These are phyloP conservation scores for Pelvicachromis taeniatus DNA, from an alignment of 2,113 vertebrate genomes.

Conservation along the genomic window DNA sequence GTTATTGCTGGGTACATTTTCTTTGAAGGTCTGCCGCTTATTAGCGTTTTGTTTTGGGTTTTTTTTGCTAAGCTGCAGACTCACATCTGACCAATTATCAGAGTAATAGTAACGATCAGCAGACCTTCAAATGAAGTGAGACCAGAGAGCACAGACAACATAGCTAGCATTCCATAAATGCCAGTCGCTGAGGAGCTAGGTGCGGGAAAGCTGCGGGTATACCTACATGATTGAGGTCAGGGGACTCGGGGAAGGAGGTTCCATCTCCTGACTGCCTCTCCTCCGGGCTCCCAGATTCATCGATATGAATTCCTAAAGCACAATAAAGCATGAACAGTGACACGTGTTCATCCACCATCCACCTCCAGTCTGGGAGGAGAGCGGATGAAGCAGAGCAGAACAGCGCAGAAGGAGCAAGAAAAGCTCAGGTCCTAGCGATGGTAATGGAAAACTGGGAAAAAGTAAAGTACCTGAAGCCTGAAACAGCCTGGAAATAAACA, in stretches of 20 bases:
- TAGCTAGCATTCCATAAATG: conserved; percentile 15
- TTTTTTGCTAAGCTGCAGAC: background rate
- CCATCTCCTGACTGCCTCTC: conserved; percentile 96
- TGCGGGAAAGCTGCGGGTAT: conserved; percentile 35
- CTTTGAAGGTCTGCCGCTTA: conserved; percentile 44
- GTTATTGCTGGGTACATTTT: background rate
- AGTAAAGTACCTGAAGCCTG: background rate
- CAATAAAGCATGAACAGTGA: conserved; percentile 60
- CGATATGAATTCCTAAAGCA: conserved; percentile 79
- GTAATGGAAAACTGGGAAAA: conserved; percentile 12
- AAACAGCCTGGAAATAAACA: background rate
- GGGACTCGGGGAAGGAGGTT: conserved; percentile 95
- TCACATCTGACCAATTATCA: background rate
- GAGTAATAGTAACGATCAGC: background rate
- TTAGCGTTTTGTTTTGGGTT: background rate
- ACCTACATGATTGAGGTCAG: conserved; percentile 93
- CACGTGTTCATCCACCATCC: conserved; percentile 27
- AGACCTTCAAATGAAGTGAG: conserved; percentile 50
- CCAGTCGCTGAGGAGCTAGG: conserved; percentile 8
- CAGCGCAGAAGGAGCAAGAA: background rate
- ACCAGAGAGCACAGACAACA: conserved; percentile 28
- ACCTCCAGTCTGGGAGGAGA: conserved; percentile 3
- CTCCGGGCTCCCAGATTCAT: conserved; percentile 82
- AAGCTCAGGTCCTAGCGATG: conserved; percentile 22
- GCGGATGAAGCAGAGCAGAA: conserved; percentile 38